Evolutionary conservation across 2,113 vertebrate species (phyloP).

Genomic region (Menidia beryllina): DNA sequence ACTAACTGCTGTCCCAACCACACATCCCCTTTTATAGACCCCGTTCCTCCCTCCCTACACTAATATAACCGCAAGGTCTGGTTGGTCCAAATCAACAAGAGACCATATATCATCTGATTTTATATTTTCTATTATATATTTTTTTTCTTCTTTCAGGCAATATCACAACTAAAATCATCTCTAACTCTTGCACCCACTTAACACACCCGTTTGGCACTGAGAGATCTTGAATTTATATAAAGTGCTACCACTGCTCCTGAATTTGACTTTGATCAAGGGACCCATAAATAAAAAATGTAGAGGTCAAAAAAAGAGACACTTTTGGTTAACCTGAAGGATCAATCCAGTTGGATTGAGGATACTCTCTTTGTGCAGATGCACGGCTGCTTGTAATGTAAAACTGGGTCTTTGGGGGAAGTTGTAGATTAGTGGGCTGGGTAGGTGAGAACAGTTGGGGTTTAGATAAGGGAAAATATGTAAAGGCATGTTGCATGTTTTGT

Average conservation of each 20-base stretch:
- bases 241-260: slow-evolving; percentile 29
- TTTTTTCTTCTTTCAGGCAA: slow-evolving; percentile 74
- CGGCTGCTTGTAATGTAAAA: slow-evolving; percentile 81
- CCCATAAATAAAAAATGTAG: slow-evolving; percentile 29
- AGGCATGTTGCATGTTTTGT: slow-evolving; percentile 80
- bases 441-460: slow-evolving; percentile 51
- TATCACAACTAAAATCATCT: slow-evolving; percentile 71
- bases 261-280: slow-evolving; percentile 47
- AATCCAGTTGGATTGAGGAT: slow-evolving; percentile 78
- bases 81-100: slow-evolving; percentile 51
- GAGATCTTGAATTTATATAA: slow-evolving; percentile 72
- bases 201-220: slow-evolving; percentile 82
- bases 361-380: slow-evolving; percentile 83
- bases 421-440: slow-evolving; percentile 33
- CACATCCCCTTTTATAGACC: slow-evolving; percentile 45
- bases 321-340: slow-evolving; percentile 47
- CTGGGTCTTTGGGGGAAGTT: slow-evolving; percentile 52
- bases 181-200: slow-evolving; percentile 72
- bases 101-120: slow-evolving; percentile 67
- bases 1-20: slow-evolving; percentile 73
- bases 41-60: slow-evolving; percentile 32
- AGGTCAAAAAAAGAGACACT: slow-evolving; percentile 17
- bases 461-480: slow-evolving; percentile 50
- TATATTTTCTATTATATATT: slow-evolving; percentile 67
- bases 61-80: slow-evolving; percentile 51